phyloP scores from a whole-genome alignment of 2,113 vertebrate species.

The Gavia stellata region DNA sequence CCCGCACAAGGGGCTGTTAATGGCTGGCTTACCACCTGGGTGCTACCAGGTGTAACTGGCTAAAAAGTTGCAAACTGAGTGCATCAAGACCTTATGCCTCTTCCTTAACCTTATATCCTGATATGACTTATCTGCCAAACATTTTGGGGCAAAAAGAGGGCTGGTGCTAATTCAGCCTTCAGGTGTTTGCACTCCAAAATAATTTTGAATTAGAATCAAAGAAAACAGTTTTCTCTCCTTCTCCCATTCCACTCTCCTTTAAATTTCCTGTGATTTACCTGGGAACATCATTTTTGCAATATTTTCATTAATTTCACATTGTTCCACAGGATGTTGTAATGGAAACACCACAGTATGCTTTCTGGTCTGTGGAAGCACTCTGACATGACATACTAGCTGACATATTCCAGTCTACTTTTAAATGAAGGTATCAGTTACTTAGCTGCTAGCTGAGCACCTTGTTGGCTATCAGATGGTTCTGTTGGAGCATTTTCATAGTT shows the following conservation, averaged over 20 bases:
- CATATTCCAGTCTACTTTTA: background rate
- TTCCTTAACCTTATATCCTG: background rate
- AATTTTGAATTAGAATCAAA: background rate
- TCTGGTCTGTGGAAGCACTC: background rate
- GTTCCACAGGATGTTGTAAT: background rate
- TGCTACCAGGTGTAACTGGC: background rate
- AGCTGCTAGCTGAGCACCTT: background rate
- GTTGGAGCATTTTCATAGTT: background rate
- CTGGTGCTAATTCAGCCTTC: background rate
- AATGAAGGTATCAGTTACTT: background rate
- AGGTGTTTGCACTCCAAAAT: background rate
- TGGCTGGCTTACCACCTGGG: background rate
- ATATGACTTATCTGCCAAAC: background rate
- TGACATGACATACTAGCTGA: background rate
- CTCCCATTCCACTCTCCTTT: background rate
- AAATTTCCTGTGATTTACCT: background rate
- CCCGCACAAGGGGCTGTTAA: background rate
- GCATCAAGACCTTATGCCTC: background rate
- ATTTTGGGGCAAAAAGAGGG: background rate
- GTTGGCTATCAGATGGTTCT: background rate
- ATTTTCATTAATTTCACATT: background rate
- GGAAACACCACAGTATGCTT: background rate
- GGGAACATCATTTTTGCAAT: background rate
- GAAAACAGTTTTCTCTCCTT: background rate
- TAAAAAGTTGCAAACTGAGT: background rate